Percentiles rank a stretch among this genome's conserved stretches.
Evolutionary conservation across 2,797 vertebrate species (phyloP).

Genomic region (Smutsia gigantea): DNA sequence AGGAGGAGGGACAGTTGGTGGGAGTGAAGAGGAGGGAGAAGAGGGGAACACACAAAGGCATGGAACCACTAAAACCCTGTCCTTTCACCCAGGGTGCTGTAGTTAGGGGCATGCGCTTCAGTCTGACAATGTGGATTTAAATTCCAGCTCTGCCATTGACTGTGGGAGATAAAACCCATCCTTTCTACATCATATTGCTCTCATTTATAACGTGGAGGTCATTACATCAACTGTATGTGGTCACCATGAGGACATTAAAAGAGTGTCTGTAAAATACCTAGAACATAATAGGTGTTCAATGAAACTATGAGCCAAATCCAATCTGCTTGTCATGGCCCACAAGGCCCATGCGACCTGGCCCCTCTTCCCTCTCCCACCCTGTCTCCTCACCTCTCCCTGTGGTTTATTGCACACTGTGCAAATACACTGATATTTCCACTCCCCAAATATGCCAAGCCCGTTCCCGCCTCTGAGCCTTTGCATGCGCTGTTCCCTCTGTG

Average conservation of each 20-base stretch:
- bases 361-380: fast-evolving
- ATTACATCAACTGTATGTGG: not conserved
- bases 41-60: not conserved
- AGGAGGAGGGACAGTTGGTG: not conserved
- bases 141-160: not conserved
- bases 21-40: not conserved
- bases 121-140: not conserved
- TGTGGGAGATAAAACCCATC: not conserved
- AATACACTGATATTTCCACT: not conserved
- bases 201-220: not conserved
- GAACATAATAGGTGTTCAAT: not conserved
- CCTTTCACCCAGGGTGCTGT: not conserved
- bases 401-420: not conserved
- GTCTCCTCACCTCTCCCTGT: not conserved
- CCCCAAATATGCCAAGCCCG: not conserved
- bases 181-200: not conserved
- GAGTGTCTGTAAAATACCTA: not conserved
- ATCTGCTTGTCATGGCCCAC: not conserved
- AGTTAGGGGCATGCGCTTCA: not conserved
- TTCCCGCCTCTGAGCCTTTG: not conserved
- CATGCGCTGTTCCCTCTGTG: too few relatives aligned
- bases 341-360: not conserved
- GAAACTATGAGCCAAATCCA: not conserved
- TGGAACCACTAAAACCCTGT: not conserved
- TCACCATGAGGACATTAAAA: not conserved